Base-by-base conservation (phyloP, 1,140 invertebrate genomes). In the Drosophila chauvacae region DNA sequence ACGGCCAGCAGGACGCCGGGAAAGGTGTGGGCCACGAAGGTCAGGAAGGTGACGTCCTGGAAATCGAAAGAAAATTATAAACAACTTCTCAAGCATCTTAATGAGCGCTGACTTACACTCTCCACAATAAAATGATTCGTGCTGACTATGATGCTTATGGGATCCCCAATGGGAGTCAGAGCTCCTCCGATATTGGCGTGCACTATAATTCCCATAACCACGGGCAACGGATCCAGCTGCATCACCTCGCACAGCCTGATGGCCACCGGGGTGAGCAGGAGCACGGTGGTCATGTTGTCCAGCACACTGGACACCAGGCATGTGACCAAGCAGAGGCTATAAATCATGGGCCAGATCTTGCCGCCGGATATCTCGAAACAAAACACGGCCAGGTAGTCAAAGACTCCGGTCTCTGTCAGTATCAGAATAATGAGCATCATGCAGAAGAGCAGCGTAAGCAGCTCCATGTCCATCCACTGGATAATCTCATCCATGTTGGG, bases 381-480 rank as follows among this genome's bases (percentile, higher is more conserved):
- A 73, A 95, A 92, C 4, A 96, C 95, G 5, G 96, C 96, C 55
- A 96, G 91, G 80, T 95, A 97, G 93, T 97, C 96, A 77, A 97
- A 97, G 77, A 97, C 94, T 3, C 96, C 96, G 9, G 96, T 97
- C 84, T 97, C 96, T 1, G 96, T 95, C 2, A 97, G 93, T 56
- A 97, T 95, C 0, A 95, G 94, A 0, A 97, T 96, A 5, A 97
- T 88, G 3, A 96, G 94, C 96, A 97, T 97, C 96, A 97, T 97
- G 4, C 96, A 96, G 88, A 97, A 97, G 5, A 97, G 92, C 14
- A 97, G 85, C n/a, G 96, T 93, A 2, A 97, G 81, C 1, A 96
- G 96, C 83, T 97, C 96, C 58, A 96, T 94, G 73, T 97, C 96
- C 60, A 97, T 94, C 96, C 96, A 97, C 4, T 94, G 94, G 4